A percentile compares a stretch with the other conserved stretches of the same genome.
Evolutionary conservation across 2,888 invertebrate genomes (phyloP).

Genomic region (Didymodactylos carnosus): DNA sequence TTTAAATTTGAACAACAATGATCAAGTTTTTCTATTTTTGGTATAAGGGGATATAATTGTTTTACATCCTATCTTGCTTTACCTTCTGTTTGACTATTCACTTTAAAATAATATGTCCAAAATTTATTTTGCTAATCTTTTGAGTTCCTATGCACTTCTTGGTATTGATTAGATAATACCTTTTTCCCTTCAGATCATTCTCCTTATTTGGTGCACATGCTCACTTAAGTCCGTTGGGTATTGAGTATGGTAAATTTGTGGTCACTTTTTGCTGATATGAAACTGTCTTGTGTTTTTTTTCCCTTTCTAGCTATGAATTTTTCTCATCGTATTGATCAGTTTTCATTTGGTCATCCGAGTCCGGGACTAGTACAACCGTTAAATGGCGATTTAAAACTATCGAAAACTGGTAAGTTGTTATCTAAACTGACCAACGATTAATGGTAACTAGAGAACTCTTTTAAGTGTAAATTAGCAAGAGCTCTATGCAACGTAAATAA

Average conservation of each 20-base stretch:
- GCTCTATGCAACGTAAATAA: background rate
- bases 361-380: conserved; percentile 76
- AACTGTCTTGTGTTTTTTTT: background rate
- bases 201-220: conserved; percentile 32
- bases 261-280: conserved; percentile 15
- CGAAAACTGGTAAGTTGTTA: conserved; percentile 42
- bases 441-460: background rate
- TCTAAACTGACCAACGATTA: background rate
- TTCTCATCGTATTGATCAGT: conserved; percentile 74
- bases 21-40: background rate
- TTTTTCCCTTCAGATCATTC: conserved; percentile 21
- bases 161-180: background rate
- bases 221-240: conserved; percentile 21
- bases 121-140: too few relatives aligned
- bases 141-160: too few relatives aligned
- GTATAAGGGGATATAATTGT: background rate
- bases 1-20: background rate
- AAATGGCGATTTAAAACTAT: conserved; percentile 74
- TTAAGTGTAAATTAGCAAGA: background rate
- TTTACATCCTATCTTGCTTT: too few relatives aligned
- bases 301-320: conserved; percentile 66
- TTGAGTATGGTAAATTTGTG: conserved; percentile 26
- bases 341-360: conserved; percentile 76
- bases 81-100: too few relatives aligned
- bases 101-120: too few relatives aligned